Base-by-base conservation (phyloP, 2,113 vertebrate species). In the Cricetomys ansorgei region DNA sequence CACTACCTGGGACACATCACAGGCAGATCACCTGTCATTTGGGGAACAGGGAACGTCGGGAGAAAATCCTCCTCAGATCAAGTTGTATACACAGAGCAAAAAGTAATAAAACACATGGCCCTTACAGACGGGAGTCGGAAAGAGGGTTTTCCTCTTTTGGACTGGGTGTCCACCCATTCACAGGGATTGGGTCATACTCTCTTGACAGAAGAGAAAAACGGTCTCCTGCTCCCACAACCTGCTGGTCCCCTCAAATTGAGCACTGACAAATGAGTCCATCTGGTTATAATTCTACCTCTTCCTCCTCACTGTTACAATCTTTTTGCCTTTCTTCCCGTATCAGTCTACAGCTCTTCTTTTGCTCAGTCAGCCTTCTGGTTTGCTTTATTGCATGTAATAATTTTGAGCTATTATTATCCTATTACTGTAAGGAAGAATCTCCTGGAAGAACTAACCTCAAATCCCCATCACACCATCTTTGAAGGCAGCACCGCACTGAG, bases 1-100 rank as follows among this genome's bases (percentile, higher is more conserved):
- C 97, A 96, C 97, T 93, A 98, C n/a, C n/a, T n/a, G n/a, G 31
- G 88, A 95, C 96, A 94, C 92, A 76, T 50, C 91, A 92, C 97
- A 87, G 94, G 96, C 92, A 87, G 96, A 97, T 97, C 84, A 31
- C 79, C 77, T 89, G 96, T 94, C 98, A 92, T 93, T 11, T 55
- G 0, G 50, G 57, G 0, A 0, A 64, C 84, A 96, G 27, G 73
- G 72, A 64, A 59, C 67, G 53, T 53, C 93, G 91, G 97, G 79
- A 67, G 92, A 97, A 98, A 97, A 96, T 69, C 89, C 95, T 88
- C 83, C 95, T 93, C 89, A 97, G 92, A 97, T 91, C 94, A 93
- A 91, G 31, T 1, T 1, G 1, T 96, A 88, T 7, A 91, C 88
- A 94, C 94, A 96, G 97, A 87, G 79, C 53, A 92, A 90, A 77